A percentile compares a stretch with the other conserved stretches of the same genome.
phyloP scores from a whole-genome alignment of 1,140 invertebrate species.

The Vanessa atalanta region DNA sequence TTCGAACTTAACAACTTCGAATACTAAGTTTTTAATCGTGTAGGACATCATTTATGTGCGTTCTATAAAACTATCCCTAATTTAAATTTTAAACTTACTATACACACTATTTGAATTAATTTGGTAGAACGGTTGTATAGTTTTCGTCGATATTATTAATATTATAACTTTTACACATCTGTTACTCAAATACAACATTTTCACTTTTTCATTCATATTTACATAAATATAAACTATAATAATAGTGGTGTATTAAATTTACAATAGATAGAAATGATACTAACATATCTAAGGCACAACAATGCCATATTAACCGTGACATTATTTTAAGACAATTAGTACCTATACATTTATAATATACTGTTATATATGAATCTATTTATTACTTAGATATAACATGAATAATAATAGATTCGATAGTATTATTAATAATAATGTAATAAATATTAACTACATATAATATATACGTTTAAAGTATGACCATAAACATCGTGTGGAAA shows the following conservation, averaged over 20 bases:
- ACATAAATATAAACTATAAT: background rate
- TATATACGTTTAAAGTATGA: too few species aligned
- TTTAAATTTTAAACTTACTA: background rate
- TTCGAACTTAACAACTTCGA: too few species aligned
- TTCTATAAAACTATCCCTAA: background rate
- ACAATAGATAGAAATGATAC: background rate
- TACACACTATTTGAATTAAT: constrained; percentile 5
- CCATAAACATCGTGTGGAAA: too few species aligned
- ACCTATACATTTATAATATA: background rate
- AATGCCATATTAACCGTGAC: background rate
- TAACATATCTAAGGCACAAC: background rate
- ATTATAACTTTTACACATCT: too few species aligned
- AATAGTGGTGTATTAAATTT: background rate
- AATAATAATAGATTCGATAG: too few species aligned
- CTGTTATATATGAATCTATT: too few species aligned
- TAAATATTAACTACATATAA: too few species aligned
- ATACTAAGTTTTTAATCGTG: too few species aligned
- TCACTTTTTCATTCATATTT: background rate
- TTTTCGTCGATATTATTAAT: background rate
- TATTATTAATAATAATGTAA: too few species aligned
- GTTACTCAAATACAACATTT: background rate
- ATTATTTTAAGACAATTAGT: background rate
- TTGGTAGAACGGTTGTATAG: constrained; percentile 19
- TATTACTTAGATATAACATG: too few species aligned
- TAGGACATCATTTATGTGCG: background rate